These are phyloP conservation scores for Ophioderma brevispina DNA, from an alignment of 35 echinoderm and acorn worm genomes.

Conservation along the genomic window DNA sequence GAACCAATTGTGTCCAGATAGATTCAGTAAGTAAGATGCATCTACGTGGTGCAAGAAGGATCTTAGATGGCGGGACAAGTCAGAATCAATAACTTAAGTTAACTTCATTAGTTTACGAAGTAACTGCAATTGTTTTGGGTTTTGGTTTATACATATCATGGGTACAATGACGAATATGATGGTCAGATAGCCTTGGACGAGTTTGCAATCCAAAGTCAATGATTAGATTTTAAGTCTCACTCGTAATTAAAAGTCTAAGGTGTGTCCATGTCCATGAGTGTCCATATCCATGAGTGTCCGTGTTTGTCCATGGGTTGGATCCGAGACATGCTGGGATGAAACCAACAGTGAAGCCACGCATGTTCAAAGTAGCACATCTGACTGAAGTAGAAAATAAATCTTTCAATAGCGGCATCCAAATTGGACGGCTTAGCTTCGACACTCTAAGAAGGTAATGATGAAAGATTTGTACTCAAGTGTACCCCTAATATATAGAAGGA, in stretches of 20 bases:
- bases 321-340: too few species aligned
- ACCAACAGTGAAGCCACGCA: too few species aligned
- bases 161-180: not conserved
- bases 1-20: not conserved
- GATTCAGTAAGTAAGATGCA: not conserved
- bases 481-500: too few species aligned
- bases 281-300: too few species aligned
- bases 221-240: not conserved
- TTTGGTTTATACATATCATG: not conserved
- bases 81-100: not conserved
- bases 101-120: not conserved
- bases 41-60: not conserved
- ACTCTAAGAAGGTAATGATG: too few species aligned
- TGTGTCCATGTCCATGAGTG: not conserved
- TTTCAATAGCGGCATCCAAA: too few species aligned
- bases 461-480: too few species aligned
- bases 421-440: too few species aligned
- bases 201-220: not conserved
- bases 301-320: too few species aligned
- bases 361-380: too few species aligned
- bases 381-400: too few species aligned
- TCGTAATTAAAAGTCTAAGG: slow-evolving; percentile 10
- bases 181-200: not conserved
- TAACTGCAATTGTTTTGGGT: not conserved
- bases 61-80: not conserved